phyloP scores from a whole-genome alignment of 2,888 invertebrate genomes.

The Orthosia gothica region DNA sequence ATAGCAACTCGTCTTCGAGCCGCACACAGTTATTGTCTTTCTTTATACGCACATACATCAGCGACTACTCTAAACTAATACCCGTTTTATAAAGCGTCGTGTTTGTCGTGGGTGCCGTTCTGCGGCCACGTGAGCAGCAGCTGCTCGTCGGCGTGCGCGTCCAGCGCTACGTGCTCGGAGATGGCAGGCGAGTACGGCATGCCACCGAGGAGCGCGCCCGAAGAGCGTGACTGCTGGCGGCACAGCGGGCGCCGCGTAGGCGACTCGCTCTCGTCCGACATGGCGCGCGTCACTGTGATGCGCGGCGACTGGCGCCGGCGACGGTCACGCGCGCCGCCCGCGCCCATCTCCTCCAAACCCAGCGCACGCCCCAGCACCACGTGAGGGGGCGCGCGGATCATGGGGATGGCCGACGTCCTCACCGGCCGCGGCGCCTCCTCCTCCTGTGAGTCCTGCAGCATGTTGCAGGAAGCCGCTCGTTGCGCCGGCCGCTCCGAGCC shows the following conservation, averaged over 20 bases:
- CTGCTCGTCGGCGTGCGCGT: slow-evolving; percentile 87
- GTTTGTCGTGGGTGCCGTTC: slow-evolving; percentile 76
- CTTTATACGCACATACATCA: slow-evolving; percentile 77
- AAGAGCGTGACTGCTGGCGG: slow-evolving; percentile 88
- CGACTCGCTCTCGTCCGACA: slow-evolving; percentile 94
- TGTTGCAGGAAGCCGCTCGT: slow-evolving; percentile 93
- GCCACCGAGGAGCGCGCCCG: slow-evolving; percentile 87
- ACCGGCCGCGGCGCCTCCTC: slow-evolving; percentile 81
- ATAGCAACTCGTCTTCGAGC: slow-evolving; percentile 82
- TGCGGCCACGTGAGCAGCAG: slow-evolving; percentile 91
- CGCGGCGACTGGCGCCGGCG: slow-evolving; percentile 92
- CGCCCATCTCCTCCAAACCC: slow-evolving; percentile 87
- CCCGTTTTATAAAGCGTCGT: slow-evolving; percentile 88
- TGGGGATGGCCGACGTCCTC: slow-evolving; percentile 86
- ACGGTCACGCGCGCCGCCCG: slow-evolving; percentile 76
- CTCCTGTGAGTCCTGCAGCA: slow-evolving; percentile 92
- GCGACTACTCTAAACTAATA: slow-evolving; percentile 77
- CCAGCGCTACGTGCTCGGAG: slow-evolving; percentile 78
- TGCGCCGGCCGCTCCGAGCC: slow-evolving; percentile 89
- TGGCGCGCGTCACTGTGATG: slow-evolving; percentile 94
- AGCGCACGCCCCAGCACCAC: slow-evolving; percentile 92
- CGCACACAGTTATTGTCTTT: slow-evolving; percentile 87
- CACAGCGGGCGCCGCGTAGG: slow-evolving; percentile 89
- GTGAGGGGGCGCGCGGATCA: slow-evolving; percentile 91
- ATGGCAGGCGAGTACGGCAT: slow-evolving; percentile 89